phyloP scores from a whole-genome alignment of 92 coral and sea anemone species.

The Heliopora coerulea region DNA sequence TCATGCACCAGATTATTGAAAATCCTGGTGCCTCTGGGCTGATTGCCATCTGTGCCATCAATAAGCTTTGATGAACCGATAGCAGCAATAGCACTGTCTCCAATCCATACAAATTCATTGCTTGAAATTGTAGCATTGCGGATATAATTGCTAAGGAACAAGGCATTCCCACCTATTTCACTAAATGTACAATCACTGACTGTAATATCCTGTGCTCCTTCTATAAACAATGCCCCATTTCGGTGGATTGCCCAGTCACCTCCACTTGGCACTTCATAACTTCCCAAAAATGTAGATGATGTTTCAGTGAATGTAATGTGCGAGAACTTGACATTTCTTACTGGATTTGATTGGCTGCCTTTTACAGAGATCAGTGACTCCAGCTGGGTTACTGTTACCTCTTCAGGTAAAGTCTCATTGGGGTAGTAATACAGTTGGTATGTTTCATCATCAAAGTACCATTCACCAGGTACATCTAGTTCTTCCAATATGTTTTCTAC shows the following conservation, averaged over 20 bases:
- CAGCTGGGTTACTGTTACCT: constrained; percentile 33
- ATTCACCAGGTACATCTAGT: constrained; percentile 38
- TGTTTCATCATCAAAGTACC: constrained; percentile 43
- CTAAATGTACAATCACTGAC: constrained; percentile 25
- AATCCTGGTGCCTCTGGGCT: constrained; percentile 31
- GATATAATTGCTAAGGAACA: constrained; percentile 33
- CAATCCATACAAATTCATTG: constrained; percentile 44
- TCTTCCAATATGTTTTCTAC: constrained; percentile 40
- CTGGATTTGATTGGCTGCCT: constrained; percentile 30
- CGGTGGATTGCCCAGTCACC: constrained; percentile 44
- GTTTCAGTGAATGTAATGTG: constrained; percentile 35
- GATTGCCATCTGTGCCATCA: constrained; percentile 40
- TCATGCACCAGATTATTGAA: constrained; percentile 31
- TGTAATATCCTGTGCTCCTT: constrained; percentile 12
- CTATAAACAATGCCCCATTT: constrained; percentile 39
- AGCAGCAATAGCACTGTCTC: constrained; percentile 35
- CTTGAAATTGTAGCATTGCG: constrained; percentile 34
- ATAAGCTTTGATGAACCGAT: constrained; percentile 35
- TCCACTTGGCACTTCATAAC: constrained; percentile 42
- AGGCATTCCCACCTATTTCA: constrained; percentile 39
- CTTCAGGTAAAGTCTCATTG: constrained; percentile 35
- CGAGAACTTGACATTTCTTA: constrained; percentile 17
- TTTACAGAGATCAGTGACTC: constrained; percentile 29
- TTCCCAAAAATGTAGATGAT: constrained; percentile 37
- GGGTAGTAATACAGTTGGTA: constrained; percentile 31